Conservation (phyloP, 2,888 invertebrate species). For the Julus scandinavius region DNA sequence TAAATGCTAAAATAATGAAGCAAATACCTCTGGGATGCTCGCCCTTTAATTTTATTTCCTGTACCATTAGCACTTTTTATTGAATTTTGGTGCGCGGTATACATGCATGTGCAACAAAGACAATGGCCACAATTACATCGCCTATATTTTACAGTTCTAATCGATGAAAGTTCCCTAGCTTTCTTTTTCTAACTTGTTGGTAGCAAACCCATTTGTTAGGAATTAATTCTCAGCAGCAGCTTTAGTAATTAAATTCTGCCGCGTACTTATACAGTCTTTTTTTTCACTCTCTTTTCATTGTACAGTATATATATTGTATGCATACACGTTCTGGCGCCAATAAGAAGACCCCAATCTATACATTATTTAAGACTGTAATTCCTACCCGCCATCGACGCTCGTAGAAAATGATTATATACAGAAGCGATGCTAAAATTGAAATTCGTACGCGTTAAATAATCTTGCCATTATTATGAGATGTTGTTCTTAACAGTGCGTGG, state of each 20-base stretch:
- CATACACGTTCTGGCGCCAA: not conserved
- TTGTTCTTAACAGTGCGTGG: not conserved
- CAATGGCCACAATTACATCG: not conserved
- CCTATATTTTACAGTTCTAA: not conserved
- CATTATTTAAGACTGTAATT: slow-evolving; percentile 43
- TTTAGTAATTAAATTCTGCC: slow-evolving; percentile 30
- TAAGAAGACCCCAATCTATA: not conserved
- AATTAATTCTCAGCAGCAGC: slow-evolving; percentile 39
- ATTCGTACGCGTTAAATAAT: not conserved
- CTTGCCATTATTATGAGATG: slow-evolving; percentile 6
- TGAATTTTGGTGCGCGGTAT: not conserved
- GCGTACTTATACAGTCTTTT: not conserved
- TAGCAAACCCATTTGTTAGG: not conserved
- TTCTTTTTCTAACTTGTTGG: not conserved
- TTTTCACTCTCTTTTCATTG: not conserved
- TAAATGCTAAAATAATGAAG: not conserved
- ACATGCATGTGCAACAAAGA: not conserved
- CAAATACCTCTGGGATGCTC: not conserved
- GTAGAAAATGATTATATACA: not conserved
- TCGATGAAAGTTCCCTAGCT: not conserved
- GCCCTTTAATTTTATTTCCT: not conserved
- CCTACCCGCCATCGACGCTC: not conserved
- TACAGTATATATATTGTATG: not conserved
- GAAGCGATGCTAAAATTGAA: not conserved
- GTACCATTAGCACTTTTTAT: not conserved